These are phyloP conservation scores for Cerastoderma edule DNA, from an alignment of 2,888 invertebrate genomes.

Conservation along the genomic window DNA sequence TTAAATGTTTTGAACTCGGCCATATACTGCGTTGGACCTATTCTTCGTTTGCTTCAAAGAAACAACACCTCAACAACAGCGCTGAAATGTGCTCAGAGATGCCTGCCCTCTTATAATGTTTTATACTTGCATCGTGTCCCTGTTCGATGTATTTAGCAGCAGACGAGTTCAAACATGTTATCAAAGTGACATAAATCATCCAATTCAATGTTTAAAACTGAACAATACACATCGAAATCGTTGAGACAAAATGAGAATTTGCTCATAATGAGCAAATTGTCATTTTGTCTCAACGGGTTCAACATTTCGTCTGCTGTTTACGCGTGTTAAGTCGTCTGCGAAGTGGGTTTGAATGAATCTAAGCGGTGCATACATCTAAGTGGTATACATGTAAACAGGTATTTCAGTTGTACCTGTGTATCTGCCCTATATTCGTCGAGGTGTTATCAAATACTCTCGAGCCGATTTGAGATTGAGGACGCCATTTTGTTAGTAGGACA, in stretches of 20 bases:
- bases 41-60: too few species aligned
- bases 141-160: neutral
- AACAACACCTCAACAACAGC: neutral
- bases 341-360: too few species aligned
- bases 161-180: neutral
- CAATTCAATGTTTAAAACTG: neutral
- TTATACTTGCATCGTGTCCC: neutral
- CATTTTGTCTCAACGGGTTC: slow-evolving; percentile 4
- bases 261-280: slow-evolving; percentile 10
- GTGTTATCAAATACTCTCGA: neutral
- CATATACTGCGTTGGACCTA: too few species aligned
- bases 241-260: slow-evolving; percentile 3
- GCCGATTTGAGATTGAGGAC: neutral
- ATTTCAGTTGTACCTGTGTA: neutral
- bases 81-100: neutral
- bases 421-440: neutral
- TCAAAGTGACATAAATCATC: neutral
- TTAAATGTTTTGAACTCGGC: too few species aligned
- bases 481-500: too few species aligned
- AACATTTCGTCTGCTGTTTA: neutral
- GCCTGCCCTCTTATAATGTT: neutral
- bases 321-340: neutral
- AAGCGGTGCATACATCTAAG: too few species aligned
- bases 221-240: too few species aligned
- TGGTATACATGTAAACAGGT: neutral